Conservation (phyloP, 2,888 invertebrate genomes). For the Cheilosia variabilis region DNA sequence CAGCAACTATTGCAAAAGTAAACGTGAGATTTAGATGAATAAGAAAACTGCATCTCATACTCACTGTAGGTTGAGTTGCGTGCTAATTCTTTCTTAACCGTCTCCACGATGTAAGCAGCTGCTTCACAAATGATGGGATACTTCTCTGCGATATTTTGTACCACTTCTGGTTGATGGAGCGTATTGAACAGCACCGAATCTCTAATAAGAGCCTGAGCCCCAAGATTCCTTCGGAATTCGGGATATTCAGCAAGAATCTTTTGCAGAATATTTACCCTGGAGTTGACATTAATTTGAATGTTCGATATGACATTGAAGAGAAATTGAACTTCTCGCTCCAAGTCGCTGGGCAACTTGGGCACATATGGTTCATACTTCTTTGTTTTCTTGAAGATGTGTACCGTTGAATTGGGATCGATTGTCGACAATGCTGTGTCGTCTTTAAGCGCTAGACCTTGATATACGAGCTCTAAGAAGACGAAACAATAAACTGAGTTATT, state of each 20-base stretch:
- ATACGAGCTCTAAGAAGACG: conserved; percentile 85
- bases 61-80: conserved; percentile 78
- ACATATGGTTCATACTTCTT: conserved; percentile 78
- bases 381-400: conserved; percentile 85
- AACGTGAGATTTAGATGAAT: neutral
- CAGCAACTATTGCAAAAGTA: conserved; percentile 78
- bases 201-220: conserved; percentile 89
- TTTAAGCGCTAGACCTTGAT: conserved; percentile 87
- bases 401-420: conserved; percentile 85
- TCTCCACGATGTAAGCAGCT: conserved; percentile 84
- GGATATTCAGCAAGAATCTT: conserved; percentile 88
- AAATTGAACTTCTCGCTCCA: conserved; percentile 77
- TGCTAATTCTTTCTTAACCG: conserved; percentile 82
- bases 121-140: conserved; percentile 89
- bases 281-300: conserved; percentile 83
- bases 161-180: conserved; percentile 87
- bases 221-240: conserved; percentile 87
- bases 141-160: conserved; percentile 86
- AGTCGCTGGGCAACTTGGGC: conserved; percentile 76
- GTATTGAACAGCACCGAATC: conserved; percentile 89
- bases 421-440: conserved; percentile 85
- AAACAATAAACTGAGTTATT: neutral
- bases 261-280: conserved; percentile 85
- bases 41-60: conserved; percentile 13
- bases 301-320: conserved; percentile 82